These are phyloP conservation scores for Ceratothoa steindachneri DNA, from an alignment of 2,888 invertebrate genomes.

Conservation along the genomic window DNA sequence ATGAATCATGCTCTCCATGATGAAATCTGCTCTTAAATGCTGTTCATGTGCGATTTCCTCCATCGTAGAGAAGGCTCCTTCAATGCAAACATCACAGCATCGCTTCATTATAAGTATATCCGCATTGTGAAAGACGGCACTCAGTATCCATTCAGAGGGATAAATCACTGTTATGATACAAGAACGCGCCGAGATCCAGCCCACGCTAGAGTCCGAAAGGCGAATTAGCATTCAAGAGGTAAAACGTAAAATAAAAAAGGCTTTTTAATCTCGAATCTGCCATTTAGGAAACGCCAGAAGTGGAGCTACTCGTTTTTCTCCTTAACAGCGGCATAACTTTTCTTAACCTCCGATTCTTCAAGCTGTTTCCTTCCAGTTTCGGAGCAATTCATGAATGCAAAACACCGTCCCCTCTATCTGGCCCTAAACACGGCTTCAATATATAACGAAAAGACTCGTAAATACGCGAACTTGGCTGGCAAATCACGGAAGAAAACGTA, in stretches of 20 bases:
- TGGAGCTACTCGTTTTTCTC: conserved; percentile 13
- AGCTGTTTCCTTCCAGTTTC: conserved; percentile 15
- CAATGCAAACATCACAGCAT: too few species aligned
- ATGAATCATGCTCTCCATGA: too few species aligned
- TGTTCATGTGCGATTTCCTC: too few species aligned
- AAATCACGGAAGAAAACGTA: conserved; percentile 12
- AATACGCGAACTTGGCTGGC: conserved; percentile 13
- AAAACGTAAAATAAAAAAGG: conserved; percentile 6
- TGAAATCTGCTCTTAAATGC: too few species aligned
- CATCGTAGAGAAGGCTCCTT: too few species aligned
- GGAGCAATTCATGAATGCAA: conserved; percentile 13
- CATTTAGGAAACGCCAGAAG: conserved; percentile 8
- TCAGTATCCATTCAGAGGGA: too few species aligned
- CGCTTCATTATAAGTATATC: too few species aligned
- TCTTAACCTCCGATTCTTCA: conserved; percentile 10
- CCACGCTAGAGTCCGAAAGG: neutral
- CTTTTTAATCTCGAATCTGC: conserved; percentile 11
- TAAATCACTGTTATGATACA: neutral
- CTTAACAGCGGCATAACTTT: conserved; percentile 11
- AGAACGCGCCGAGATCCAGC: neutral
- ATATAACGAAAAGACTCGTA: conserved; percentile 12
- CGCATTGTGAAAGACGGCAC: too few species aligned
- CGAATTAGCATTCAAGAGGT: neutral
- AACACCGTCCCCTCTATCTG: conserved; percentile 13
- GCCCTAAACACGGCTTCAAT: conserved; percentile 12